phyloP scores from a whole-genome alignment of 1,140 invertebrate species.

The Aplysia californica region DNA sequence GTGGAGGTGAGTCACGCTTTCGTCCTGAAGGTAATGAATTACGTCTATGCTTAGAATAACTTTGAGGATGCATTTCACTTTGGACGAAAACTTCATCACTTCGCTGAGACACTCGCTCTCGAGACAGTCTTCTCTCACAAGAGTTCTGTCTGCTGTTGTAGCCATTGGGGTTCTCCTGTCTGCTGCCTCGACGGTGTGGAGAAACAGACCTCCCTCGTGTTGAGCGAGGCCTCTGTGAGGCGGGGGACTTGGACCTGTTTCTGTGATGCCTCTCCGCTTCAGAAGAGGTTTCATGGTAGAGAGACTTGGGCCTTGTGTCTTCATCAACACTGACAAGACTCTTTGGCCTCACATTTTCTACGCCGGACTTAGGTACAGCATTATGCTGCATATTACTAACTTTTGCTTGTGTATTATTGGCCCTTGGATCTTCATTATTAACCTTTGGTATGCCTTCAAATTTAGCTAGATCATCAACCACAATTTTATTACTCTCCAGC shows the following conservation, averaged over 20 bases:
- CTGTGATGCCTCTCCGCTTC: not conserved
- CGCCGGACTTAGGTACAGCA: not conserved
- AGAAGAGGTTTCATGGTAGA: not conserved
- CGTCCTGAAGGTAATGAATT: too few relatives aligned
- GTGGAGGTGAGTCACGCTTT: too few relatives aligned
- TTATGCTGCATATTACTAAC: not conserved
- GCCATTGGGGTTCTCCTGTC: not conserved
- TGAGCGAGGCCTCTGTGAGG: too few relatives aligned
- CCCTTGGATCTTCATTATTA: not conserved
- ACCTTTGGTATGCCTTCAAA: not conserved
- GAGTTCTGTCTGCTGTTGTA: not conserved
- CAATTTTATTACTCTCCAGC: slow-evolving; percentile 4
- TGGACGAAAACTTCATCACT: not conserved
- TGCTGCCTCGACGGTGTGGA: not conserved
- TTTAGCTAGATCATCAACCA: not conserved
- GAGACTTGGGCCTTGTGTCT: not conserved
- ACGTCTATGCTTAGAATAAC: too few relatives aligned
- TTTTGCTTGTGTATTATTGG: too few relatives aligned
- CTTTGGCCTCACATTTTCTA: not conserved
- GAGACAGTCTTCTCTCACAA: too few relatives aligned
- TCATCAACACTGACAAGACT: not conserved
- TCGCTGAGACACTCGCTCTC: not conserved
- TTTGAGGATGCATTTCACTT: too few relatives aligned
- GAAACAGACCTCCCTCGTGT: too few relatives aligned
- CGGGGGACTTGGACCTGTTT: too few relatives aligned